Conservation (phyloP, 2,797 vertebrate species). For the Anableps anableps region DNA sequence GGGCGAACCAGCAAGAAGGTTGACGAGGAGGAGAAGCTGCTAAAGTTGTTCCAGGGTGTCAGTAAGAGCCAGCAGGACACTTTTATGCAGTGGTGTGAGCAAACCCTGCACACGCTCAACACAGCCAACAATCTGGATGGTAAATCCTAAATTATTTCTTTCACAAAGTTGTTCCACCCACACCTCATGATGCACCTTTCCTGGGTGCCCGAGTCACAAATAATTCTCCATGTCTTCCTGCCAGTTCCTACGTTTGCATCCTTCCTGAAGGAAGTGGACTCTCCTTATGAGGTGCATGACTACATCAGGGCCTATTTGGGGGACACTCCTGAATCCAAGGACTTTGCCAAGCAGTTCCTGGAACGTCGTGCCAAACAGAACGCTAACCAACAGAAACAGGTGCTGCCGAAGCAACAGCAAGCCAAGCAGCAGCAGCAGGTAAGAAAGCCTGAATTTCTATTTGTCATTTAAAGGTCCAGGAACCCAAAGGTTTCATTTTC, state of each 20-base stretch:
- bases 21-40: slow-evolving; percentile 97
- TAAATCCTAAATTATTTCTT: slow-evolving; percentile 75
- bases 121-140: slow-evolving; percentile 99
- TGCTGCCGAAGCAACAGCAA: slow-evolving; percentile 83
- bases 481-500: background rate
- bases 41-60: slow-evolving; percentile 97
- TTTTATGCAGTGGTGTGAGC: slow-evolving; percentile 99
- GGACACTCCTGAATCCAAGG: slow-evolving; percentile 97
- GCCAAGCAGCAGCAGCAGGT: slow-evolving; percentile 84
- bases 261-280: slow-evolving; percentile 99
- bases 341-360: slow-evolving; percentile 99
- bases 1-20: slow-evolving; percentile 94
- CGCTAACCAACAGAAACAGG: slow-evolving; percentile 88
- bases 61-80: slow-evolving; percentile 94
- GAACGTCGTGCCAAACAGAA: slow-evolving; percentile 99
- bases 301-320: slow-evolving; percentile 97
- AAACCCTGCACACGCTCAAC: slow-evolving; percentile 97
- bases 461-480: slow-evolving; percentile 2
- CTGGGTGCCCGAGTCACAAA: slow-evolving; percentile 18
- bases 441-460: slow-evolving; percentile 4
- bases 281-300: slow-evolving; percentile 97
- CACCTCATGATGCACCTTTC: slow-evolving; percentile 11
- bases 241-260: slow-evolving; percentile 98
- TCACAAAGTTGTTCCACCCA: background rate
- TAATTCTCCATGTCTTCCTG: slow-evolving; percentile 35